Percentiles rank a stretch among this genome's conserved stretches.
Conservation (phyloP, 2,113 vertebrate species). For the Onychostruthus taczanowskii region DNA sequence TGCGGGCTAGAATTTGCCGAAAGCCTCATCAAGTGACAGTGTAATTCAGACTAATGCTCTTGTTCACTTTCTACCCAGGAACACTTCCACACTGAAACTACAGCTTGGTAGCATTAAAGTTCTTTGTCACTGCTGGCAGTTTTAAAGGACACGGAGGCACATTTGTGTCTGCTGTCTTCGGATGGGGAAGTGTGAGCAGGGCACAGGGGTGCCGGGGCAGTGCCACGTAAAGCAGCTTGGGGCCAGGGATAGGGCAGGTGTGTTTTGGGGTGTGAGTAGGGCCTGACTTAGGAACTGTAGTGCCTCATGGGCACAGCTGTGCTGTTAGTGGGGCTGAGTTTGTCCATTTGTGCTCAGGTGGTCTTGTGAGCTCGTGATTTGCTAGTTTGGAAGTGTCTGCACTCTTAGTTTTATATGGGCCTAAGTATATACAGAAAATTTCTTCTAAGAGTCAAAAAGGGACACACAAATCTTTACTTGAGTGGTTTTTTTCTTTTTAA, state of each 20-base stretch:
- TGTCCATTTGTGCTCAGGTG: not conserved
- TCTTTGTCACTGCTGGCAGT: not conserved
- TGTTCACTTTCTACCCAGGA: not conserved
- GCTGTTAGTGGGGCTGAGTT: not conserved
- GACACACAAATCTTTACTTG: not conserved
- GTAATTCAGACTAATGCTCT: not conserved
- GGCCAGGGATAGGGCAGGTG: not conserved
- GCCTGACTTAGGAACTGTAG: not conserved
- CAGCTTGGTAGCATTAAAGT: not conserved
- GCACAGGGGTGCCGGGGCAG: fast-evolving
- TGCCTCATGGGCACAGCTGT: not conserved
- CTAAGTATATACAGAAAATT: not conserved
- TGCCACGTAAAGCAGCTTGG: not conserved
- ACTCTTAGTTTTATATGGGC: not conserved
- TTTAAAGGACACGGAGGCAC: not conserved
- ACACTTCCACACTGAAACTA: not conserved
- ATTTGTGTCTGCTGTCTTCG: not conserved
- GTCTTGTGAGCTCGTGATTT: not conserved
- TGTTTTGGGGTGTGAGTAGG: not conserved
- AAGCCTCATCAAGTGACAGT: not conserved
- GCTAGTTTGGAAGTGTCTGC: not conserved
- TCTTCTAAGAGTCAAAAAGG: not conserved
- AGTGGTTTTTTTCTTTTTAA: not conserved
- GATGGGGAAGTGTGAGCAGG: fast-evolving
- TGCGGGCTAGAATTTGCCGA: not conserved